Percentiles rank a stretch among this genome's conserved stretches.
These are phyloP conservation scores for Oreochromis tanganicae DNA, from an alignment of 2,113 vertebrate genomes.

Conservation along the genomic window DNA sequence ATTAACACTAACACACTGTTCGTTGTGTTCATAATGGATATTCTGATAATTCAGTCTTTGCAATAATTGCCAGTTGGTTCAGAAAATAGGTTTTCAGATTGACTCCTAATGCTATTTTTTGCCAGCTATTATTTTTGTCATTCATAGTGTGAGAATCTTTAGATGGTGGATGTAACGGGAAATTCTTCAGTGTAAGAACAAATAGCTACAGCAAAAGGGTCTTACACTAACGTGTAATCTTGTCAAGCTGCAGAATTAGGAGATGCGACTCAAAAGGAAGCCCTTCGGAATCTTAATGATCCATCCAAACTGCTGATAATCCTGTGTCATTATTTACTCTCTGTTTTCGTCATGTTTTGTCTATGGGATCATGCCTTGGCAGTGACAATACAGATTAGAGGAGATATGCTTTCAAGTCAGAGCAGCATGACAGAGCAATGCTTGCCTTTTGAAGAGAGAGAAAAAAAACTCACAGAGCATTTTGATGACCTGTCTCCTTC, in stretches of 20 bases:
- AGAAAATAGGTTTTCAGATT: neutral
- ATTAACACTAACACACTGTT: neutral
- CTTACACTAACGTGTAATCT: neutral
- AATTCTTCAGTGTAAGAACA: neutral
- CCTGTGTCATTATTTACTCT: neutral
- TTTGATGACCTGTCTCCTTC: slow-evolving; percentile 74
- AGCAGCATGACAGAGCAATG: neutral
- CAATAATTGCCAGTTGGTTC: neutral
- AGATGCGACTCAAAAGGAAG: neutral
- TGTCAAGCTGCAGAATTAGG: neutral
- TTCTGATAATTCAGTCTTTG: neutral
- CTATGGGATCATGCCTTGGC: slow-evolving; percentile 1
- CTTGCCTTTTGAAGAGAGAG: neutral
- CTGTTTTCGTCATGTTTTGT: neutral
- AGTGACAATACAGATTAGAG: neutral
- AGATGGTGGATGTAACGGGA: neutral
- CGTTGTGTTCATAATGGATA: neutral
- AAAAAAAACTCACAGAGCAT: slow-evolving; percentile 73
- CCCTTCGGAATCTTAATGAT: neutral
- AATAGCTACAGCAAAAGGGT: neutral
- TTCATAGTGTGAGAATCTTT: neutral
- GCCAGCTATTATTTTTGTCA: neutral
- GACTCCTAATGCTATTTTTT: neutral
- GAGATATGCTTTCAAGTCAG: neutral
- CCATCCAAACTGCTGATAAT: neutral